phyloP scores from a whole-genome alignment of 2,113 vertebrate species.

The Lasiurus borealis region DNA sequence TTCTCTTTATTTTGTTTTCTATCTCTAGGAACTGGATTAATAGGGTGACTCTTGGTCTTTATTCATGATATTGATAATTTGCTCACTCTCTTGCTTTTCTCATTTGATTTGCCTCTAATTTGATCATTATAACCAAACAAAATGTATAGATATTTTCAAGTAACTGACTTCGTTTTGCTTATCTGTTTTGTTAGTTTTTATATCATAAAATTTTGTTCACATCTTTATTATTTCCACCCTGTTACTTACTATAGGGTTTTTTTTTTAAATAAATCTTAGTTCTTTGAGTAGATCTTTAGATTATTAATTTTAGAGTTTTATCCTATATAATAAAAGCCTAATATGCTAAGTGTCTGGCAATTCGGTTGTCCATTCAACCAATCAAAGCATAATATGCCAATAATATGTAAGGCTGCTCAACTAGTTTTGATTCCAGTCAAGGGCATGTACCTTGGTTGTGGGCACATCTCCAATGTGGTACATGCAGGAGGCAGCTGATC shows the following conservation, averaged over 20 bases:
- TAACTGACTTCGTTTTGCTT: neutral
- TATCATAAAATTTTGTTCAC: neutral
- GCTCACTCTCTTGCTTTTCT: neutral
- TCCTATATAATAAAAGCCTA: too few species aligned
- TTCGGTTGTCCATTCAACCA: too few species aligned
- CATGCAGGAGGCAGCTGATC: too few species aligned
- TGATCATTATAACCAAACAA: neutral
- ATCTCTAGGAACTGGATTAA: neutral
- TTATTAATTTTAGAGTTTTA: too few species aligned
- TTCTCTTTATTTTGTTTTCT: neutral
- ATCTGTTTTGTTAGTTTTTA: neutral
- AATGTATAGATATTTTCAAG: neutral
- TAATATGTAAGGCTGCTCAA: too few species aligned
- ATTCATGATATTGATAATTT: neutral
- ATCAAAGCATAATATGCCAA: too few species aligned
- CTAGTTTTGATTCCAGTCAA: too few species aligned
- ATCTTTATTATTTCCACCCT: slow-evolving; percentile 9
- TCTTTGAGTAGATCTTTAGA: neutral
- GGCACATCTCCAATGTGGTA: too few species aligned
- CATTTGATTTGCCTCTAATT: neutral
- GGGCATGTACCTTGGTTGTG: too few species aligned
- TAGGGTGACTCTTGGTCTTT: neutral
- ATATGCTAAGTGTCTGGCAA: too few species aligned
- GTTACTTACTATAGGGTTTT: neutral
- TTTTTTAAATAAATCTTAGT: neutral